phyloP scores from a whole-genome alignment of 2,888 invertebrate species.

The Actias luna region DNA sequence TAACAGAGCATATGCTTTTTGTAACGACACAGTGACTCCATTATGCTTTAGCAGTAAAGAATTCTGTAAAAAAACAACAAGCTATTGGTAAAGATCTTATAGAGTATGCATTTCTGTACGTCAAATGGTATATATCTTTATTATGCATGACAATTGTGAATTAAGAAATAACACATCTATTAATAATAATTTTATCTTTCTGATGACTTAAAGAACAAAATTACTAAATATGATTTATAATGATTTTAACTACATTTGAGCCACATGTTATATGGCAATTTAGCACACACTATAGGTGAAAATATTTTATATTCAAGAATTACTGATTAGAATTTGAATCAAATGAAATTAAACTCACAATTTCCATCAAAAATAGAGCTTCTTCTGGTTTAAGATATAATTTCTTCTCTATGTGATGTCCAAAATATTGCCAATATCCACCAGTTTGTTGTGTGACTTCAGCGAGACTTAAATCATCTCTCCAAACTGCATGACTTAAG shows the following conservation, averaged over 20 bases:
- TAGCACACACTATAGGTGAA: too few relatives aligned
- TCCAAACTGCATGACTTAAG: conserved; percentile 81
- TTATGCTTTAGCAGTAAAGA: conserved; percentile 81
- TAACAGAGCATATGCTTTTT: conserved; percentile 84
- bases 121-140: not conserved
- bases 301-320: too few relatives aligned
- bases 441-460: conserved; percentile 80
- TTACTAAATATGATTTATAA: too few relatives aligned
- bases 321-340: too few relatives aligned
- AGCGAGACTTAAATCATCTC: conserved; percentile 73
- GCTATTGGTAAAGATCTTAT: not conserved
- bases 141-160: not conserved
- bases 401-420: conserved; percentile 68
- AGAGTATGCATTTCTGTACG: not conserved
- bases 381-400: conserved; percentile 84
- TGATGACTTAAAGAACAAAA: too few relatives aligned
- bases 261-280: too few relatives aligned
- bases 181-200: too few relatives aligned
- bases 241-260: too few relatives aligned
- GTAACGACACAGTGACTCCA: conserved; percentile 82
- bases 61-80: conserved; percentile 77
- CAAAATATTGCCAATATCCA: conserved; percentile 80
- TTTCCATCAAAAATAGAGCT: conserved; percentile 84
- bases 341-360: conserved; percentile 74
- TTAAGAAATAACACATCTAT: not conserved